Conservation (phyloP, 2,113 vertebrate genomes). For the Antennarius striatus region DNA sequence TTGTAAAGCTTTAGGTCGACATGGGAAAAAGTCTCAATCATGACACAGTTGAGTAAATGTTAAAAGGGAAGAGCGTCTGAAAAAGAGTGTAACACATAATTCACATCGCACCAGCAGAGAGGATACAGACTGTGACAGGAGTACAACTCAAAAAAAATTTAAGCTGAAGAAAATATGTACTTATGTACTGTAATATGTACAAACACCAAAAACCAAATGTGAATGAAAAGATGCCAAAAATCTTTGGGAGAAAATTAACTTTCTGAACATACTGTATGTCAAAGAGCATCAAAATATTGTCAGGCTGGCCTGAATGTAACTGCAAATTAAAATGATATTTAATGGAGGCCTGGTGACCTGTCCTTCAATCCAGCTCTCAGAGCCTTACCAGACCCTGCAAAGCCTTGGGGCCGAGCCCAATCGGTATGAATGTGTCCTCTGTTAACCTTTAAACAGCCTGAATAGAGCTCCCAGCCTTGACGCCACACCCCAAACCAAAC, state of each 20-base stretch:
- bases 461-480: constrained; percentile 43
- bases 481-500: constrained; percentile 61
- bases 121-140: too few species aligned
- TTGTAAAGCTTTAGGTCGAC: constrained; percentile 46
- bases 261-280: background rate
- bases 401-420: constrained; percentile 3
- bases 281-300: background rate
- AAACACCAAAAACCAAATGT: background rate
- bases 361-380: background rate
- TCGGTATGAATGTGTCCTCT: constrained; percentile 65
- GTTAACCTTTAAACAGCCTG: constrained; percentile 55
- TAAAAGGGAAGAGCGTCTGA: too few species aligned
- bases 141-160: too few species aligned
- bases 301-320: background rate
- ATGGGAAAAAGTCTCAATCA: background rate
- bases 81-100: background rate
- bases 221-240: background rate
- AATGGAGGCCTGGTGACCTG: background rate
- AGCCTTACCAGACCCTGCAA: background rate
- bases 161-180: too few species aligned
- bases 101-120: background rate
- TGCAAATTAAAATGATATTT: background rate
- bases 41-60: too few species aligned
- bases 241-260: background rate
- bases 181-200: too few species aligned